Conservation (phyloP, 1,140 invertebrate species). For the Trachymyrmex cornetzi region DNA sequence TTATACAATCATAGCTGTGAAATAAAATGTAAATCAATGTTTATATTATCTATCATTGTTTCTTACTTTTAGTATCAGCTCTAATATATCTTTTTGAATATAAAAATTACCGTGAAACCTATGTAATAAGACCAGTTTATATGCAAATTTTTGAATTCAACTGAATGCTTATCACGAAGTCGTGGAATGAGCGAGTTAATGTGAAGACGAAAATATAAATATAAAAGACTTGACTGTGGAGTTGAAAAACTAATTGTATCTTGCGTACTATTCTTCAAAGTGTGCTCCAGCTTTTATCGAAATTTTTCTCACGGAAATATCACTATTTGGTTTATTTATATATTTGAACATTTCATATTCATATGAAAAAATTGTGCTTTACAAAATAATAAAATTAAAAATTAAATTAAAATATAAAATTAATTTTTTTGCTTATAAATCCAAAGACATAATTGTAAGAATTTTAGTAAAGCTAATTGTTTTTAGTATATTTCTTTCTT, state of each 20-base stretch:
- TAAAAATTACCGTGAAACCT: conserved; percentile 16
- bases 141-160: background rate
- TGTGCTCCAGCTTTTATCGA: background rate
- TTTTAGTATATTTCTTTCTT: conserved; percentile 1
- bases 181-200: conserved; percentile 40
- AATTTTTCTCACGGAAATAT: conserved; percentile 7
- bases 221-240: conserved; percentile 49
- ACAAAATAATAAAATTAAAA: background rate
- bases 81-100: conserved; percentile 15
- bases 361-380: background rate
- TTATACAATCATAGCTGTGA: conserved; percentile 8
- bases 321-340: background rate
- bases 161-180: background rate
- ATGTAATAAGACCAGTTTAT: background rate
- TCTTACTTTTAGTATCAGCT: conserved; percentile 13
- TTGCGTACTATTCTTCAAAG: conserved; percentile 32
- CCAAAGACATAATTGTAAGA: conserved; percentile 1
- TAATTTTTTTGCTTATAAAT: conserved; percentile 3
- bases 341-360: background rate
- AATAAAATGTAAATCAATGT: conserved; percentile 22
- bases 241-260: conserved; percentile 65
- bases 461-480: conserved; percentile 7
- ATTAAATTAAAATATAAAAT: background rate
- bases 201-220: background rate
- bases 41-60: background rate